Evolutionary conservation across 2,888 invertebrate species (phyloP).

Genomic region (Pocota personata): DNA sequence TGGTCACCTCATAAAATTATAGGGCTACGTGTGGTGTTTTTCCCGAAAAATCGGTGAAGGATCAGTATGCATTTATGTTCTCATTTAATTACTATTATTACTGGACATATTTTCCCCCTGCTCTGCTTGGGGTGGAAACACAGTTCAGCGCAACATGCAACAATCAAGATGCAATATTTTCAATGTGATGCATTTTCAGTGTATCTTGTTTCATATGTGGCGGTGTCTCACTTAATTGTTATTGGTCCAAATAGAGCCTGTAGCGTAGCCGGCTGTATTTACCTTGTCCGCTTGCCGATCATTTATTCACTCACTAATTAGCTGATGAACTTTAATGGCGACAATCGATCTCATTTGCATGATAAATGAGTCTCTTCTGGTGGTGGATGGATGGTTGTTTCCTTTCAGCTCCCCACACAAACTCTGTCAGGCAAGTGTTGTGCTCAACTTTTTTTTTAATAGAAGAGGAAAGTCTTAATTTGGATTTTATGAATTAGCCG

Average conservation of each 20-base stretch:
- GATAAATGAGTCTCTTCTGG: constrained; percentile 57
- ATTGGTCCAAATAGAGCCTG: constrained; percentile 60
- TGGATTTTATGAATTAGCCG: constrained; percentile 60
- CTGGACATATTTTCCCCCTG: neutral
- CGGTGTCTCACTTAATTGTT: constrained; percentile 59
- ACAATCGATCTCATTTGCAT: constrained; percentile 74
- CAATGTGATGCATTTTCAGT: neutral
- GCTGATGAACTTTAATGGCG: constrained; percentile 73
- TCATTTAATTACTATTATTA: constrained; percentile 63
- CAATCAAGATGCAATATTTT: constrained; percentile 9
- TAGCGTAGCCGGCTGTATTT: constrained; percentile 68
- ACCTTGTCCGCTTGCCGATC: constrained; percentile 61
- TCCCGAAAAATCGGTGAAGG: constrained; percentile 9
- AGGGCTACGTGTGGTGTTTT: constrained; percentile 8
- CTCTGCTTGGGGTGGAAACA: constrained; percentile 16
- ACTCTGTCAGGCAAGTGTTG: neutral
- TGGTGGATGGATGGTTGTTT: constrained; percentile 11
- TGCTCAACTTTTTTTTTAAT: neutral
- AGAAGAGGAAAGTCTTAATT: constrained; percentile 53
- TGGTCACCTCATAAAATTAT: constrained; percentile 68
- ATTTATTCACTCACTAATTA: constrained; percentile 72
- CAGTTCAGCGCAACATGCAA: constrained; percentile 25
- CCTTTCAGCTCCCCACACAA: constrained; percentile 16
- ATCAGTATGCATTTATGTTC: constrained; percentile 63
- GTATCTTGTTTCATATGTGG: constrained; percentile 16